Percentiles rank a stretch among this genome's conserved stretches.
Evolutionary conservation across 1,140 invertebrate genomes (phyloP).

Genomic region (Micrasema minimum): DNA sequence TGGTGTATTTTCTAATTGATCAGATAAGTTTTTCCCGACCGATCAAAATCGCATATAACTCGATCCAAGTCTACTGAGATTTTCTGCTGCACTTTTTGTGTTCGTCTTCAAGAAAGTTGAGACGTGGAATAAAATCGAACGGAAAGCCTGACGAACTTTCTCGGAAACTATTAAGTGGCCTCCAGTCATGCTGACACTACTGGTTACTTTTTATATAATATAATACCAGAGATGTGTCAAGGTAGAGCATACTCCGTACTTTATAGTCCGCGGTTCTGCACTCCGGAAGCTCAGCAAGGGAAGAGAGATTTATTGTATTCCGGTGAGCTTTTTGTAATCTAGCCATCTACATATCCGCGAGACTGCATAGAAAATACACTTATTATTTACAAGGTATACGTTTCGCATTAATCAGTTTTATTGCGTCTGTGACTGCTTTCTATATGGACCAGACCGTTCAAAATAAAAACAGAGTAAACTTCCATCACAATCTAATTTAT

Average conservation of each 20-base stretch:
- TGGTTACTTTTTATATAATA: constrained; percentile 31
- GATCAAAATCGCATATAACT: no score
- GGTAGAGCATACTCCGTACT: neutral
- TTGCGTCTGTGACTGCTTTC: constrained; percentile 4
- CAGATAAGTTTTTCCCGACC: no score
- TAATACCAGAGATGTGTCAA: constrained; percentile 5
- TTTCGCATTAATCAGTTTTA: constrained; percentile 3
- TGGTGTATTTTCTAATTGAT: no score
- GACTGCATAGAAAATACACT: neutral
- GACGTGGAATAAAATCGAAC: constrained; percentile 24
- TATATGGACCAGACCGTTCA: neutral
- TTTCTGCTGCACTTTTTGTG: constrained; percentile 31
- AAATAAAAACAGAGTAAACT: no score
- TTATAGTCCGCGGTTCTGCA: no score
- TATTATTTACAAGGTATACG: neutral
- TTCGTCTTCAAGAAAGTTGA: constrained; percentile 31
- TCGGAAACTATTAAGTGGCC: constrained; percentile 12
- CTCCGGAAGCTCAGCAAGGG: constrained; percentile 10
- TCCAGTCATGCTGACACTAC: constrained; percentile 9
- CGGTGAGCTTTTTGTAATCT: constrained; percentile 7
- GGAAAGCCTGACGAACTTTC: constrained; percentile 26
- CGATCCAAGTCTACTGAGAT: neutral
- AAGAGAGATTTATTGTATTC: constrained; percentile 15
- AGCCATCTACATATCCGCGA: constrained; percentile 1
- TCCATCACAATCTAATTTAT: neutral